Evolutionary conservation across 1,140 invertebrate genomes (phyloP).

Genomic region (Hypsibius dujardini): DNA sequence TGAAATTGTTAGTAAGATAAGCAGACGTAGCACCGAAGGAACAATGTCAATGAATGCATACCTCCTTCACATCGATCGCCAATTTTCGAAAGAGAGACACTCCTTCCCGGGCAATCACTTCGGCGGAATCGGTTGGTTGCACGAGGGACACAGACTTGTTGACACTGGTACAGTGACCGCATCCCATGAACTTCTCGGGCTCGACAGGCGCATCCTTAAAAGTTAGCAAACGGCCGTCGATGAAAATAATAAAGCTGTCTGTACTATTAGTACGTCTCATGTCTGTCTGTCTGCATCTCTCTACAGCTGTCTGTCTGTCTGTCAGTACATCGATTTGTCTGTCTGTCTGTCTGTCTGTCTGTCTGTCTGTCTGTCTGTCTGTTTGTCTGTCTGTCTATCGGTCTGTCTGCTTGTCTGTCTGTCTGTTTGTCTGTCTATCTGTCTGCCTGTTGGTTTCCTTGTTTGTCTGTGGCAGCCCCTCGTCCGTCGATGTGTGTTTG

Average conservation of each 20-base stretch:
- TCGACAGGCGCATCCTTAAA: constrained; percentile 58
- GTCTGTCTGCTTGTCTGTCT: too few species aligned
- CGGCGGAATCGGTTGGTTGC: constrained; percentile 45
- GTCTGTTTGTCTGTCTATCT: too few species aligned
- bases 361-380: too few species aligned
- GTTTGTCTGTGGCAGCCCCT: too few species aligned
- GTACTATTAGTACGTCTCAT: too few species aligned
- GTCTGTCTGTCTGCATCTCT: too few species aligned
- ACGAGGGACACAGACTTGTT: constrained; percentile 57
- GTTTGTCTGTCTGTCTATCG: too few species aligned
- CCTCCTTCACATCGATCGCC: constrained; percentile 12
- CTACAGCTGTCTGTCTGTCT: too few species aligned
- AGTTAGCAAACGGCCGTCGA: constrained; percentile 10
- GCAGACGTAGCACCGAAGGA: neutral
- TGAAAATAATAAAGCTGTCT: too few species aligned
- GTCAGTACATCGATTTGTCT: too few species aligned
- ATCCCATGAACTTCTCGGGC: constrained; percentile 81
- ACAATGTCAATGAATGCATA: neutral
- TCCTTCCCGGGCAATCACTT: constrained; percentile 44
- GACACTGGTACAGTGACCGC: constrained; percentile 70
- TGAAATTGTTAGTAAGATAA: neutral
- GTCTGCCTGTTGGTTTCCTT: too few species aligned
- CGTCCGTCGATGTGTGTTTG: neutral
- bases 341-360: too few species aligned
- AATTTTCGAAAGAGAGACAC: neutral